Evolutionary conservation across 1,140 invertebrate species (phyloP).

Genomic region (Drosophila ogumai): DNA sequence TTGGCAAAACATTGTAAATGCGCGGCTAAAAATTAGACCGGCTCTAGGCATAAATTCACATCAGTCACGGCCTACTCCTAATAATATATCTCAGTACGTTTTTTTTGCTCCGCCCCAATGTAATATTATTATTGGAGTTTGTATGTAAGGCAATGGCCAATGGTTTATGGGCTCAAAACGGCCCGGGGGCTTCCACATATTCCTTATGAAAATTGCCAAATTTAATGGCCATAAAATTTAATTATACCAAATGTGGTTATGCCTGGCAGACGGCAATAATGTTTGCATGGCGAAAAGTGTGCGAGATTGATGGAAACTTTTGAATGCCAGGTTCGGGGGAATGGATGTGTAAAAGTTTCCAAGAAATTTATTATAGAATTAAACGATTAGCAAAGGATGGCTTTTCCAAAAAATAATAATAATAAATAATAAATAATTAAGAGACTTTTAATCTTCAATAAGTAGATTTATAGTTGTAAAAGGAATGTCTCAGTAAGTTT

Average conservation of each 20-base stretch:
- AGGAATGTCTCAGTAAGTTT: neutral
- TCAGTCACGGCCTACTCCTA: conserved; percentile 55
- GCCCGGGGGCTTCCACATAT: conserved; percentile 56
- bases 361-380: conserved; percentile 2
- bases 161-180: conserved; percentile 65
- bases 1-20: conserved; percentile 71
- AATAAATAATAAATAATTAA: too few relatives aligned
- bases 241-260: conserved; percentile 68
- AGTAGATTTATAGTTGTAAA: too few relatives aligned
- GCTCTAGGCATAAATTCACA: conserved; percentile 73
- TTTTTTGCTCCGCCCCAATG: neutral
- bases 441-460: neutral
- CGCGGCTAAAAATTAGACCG: conserved; percentile 71
- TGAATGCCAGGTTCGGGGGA: neutral
- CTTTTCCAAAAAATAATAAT: neutral
- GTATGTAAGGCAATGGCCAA: conserved; percentile 51
- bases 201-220: conserved; percentile 70
- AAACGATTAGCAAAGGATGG: neutral
- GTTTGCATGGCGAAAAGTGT: conserved; percentile 25
- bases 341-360: neutral
- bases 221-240: conserved; percentile 78
- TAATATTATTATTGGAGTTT: conserved; percentile 56
- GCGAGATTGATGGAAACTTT: conserved; percentile 33
- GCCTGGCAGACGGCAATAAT: conserved; percentile 1
- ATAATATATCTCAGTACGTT: conserved; percentile 42